These are phyloP conservation scores for Sycophila sp. DNA, from an alignment of 1,140 invertebrate species.

Conservation along the genomic window DNA sequence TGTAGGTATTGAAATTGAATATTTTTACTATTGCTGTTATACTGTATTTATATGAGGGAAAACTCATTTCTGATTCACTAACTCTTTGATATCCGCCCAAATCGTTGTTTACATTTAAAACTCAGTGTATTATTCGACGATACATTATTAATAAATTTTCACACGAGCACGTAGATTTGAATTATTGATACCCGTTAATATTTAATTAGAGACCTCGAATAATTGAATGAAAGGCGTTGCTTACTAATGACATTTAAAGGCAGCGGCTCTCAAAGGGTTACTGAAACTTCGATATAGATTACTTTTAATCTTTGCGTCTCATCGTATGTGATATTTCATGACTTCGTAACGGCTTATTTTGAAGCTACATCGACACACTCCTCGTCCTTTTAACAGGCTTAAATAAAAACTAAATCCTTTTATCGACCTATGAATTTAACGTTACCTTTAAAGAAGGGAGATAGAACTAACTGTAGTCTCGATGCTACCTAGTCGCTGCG, in stretches of 20 bases:
- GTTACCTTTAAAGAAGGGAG: background rate
- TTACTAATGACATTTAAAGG: no score
- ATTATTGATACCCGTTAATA: no score
- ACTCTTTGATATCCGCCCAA: background rate
- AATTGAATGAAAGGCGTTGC: no score
- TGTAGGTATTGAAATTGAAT: slow-evolving; percentile 25
- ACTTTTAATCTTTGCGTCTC: slow-evolving; percentile 19
- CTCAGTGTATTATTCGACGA: no score
- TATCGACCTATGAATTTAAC: background rate
- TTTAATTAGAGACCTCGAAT: no score
- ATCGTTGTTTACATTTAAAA: no score
- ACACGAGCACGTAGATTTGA: no score
- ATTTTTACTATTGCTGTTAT: slow-evolving; percentile 32
- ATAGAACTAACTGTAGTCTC: background rate
- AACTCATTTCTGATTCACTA: background rate
- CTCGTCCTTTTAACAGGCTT: slow-evolving; percentile 13
- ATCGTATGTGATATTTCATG: slow-evolving; percentile 30
- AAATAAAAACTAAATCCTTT: slow-evolving; percentile 9
- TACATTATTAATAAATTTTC: no score
- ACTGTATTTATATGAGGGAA: slow-evolving; percentile 10
- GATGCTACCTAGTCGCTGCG: slow-evolving; percentile 5
- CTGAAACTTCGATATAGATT: slow-evolving; percentile 4
- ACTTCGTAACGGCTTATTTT: slow-evolving; percentile 16
- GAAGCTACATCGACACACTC: background rate
- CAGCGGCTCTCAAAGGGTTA: slow-evolving; percentile 8